A percentile compares a stretch with the other conserved stretches of the same genome.
Conservation (phyloP, 2,113 vertebrate species). For the Eptatretus burgeri region DNA sequence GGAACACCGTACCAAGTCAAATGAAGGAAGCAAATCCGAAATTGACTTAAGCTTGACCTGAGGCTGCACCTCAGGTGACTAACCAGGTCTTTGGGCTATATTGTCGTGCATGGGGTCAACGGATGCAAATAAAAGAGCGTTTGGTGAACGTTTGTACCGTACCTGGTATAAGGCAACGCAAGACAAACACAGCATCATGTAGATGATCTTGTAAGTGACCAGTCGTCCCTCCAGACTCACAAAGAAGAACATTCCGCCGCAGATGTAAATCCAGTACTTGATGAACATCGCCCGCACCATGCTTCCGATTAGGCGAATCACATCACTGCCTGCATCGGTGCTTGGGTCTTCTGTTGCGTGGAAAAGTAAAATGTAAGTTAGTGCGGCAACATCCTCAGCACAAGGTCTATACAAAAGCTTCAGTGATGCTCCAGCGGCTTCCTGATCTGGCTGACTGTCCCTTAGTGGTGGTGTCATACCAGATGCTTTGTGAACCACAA, state of each 20-base stretch:
- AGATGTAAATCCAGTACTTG: conserved; percentile 30
- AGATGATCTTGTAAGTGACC: conserved; percentile 24
- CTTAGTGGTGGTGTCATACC: no score
- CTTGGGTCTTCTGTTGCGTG: conserved; percentile 15
- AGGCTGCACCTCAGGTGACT: no score
- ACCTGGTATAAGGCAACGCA: conserved; percentile 24
- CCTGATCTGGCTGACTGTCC: no score
- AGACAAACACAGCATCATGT: conserved; percentile 22
- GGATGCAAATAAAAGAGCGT: no score
- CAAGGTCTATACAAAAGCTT: no score
- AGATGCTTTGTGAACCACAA: no score
- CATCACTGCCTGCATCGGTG: conserved; percentile 8
- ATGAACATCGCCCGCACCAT: conserved; percentile 19
- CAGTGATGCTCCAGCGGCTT: no score
- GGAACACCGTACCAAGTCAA: background rate
- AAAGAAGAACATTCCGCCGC: conserved; percentile 25
- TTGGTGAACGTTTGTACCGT: background rate
- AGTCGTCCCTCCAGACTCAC: conserved; percentile 25
- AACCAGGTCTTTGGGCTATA: no score
- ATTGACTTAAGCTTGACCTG: no score
- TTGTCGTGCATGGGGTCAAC: no score
- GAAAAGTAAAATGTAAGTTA: conserved; percentile 10
- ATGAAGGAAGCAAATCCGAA: no score
- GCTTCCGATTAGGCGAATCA: conserved; percentile 18
- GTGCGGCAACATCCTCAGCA: background rate